Conservation (phyloP, 2,797 vertebrate species). For the Adrianichthys oophorus region DNA sequence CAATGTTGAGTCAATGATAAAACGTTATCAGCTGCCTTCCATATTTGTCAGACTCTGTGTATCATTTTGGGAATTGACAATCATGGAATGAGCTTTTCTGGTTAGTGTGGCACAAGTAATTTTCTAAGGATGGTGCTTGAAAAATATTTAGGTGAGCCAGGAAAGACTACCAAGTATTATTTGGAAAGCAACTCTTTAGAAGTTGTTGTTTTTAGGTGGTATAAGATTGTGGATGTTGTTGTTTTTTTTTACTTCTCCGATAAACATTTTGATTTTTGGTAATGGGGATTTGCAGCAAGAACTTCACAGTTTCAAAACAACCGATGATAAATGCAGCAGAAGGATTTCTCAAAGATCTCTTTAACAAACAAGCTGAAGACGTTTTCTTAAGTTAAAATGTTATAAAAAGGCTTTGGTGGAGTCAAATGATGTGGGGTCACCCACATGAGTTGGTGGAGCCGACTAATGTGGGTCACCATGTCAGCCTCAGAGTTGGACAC, state of each 20-base stretch:
- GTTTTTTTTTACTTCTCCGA: slow-evolving; percentile 1
- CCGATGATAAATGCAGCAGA: slow-evolving; percentile 22
- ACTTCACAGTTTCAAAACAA: slow-evolving; percentile 20
- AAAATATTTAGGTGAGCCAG: too few species aligned
- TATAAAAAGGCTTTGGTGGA: slow-evolving; percentile 23
- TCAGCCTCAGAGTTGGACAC: slow-evolving; percentile 39
- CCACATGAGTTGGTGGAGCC: not conserved
- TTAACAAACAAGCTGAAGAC: slow-evolving; percentile 12
- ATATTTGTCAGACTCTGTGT: too few species aligned
- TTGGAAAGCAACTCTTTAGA: too few species aligned
- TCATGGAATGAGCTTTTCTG: too few species aligned
- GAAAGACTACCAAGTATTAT: too few species aligned
- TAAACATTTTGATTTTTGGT: slow-evolving; percentile 23
- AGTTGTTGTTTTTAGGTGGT: not conserved
- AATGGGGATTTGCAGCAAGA: slow-evolving; percentile 13
- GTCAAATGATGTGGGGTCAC: slow-evolving; percentile 14
- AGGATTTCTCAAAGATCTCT: slow-evolving; percentile 40
- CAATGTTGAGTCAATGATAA: too few species aligned
- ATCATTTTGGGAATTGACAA: too few species aligned
- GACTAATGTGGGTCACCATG: slow-evolving; percentile 19
- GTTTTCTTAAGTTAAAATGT: slow-evolving; percentile 10
- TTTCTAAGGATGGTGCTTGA: too few species aligned
- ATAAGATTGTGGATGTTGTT: not conserved
- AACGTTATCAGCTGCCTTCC: too few species aligned
- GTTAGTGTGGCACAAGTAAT: too few species aligned